A percentile compares a stretch with the other conserved stretches of the same genome.
Conservation (phyloP, 2,797 vertebrate species). For the Acrocephalus scirpaceus region DNA sequence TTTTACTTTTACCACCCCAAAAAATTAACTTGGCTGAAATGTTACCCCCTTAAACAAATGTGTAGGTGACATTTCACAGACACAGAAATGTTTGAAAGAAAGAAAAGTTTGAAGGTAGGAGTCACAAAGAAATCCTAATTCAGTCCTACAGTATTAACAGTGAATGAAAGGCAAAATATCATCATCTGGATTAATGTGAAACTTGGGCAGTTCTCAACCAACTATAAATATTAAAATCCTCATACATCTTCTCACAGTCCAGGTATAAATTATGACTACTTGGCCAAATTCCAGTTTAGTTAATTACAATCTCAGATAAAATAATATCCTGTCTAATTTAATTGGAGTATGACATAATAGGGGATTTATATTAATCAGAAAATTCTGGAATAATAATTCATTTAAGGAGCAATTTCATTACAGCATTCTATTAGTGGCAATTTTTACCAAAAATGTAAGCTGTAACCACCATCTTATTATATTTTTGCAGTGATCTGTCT, state of each 20-base stretch:
- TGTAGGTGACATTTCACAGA: neutral
- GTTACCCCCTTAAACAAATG: neutral
- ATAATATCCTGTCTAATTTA: slow-evolving; percentile 41
- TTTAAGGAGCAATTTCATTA: neutral
- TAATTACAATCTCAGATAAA: slow-evolving; percentile 53
- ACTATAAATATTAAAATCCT: neutral
- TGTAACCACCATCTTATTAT: neutral
- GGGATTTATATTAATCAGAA: slow-evolving; percentile 32
- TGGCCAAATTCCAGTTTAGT: slow-evolving; percentile 34
- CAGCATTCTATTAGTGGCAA: neutral
- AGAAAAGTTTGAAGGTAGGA: neutral
- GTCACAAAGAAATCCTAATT: neutral
- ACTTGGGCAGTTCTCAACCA: neutral
- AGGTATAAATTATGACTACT: slow-evolving; percentile 26
- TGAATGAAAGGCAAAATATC: neutral
- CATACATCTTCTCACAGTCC: neutral
- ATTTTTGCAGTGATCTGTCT: neutral
- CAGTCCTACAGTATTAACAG: neutral
- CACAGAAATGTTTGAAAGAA: neutral
- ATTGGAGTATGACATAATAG: slow-evolving; percentile 43
- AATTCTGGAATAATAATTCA: slow-evolving; percentile 36
- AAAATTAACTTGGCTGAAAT: neutral
- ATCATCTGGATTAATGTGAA: neutral
- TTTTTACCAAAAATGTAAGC: neutral
- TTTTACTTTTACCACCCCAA: neutral